Evolutionary conservation across 2,888 invertebrate genomes (phyloP), one percentile per base, ranked within the genome.

Genomic region (Xanthia icteritia): DNA sequence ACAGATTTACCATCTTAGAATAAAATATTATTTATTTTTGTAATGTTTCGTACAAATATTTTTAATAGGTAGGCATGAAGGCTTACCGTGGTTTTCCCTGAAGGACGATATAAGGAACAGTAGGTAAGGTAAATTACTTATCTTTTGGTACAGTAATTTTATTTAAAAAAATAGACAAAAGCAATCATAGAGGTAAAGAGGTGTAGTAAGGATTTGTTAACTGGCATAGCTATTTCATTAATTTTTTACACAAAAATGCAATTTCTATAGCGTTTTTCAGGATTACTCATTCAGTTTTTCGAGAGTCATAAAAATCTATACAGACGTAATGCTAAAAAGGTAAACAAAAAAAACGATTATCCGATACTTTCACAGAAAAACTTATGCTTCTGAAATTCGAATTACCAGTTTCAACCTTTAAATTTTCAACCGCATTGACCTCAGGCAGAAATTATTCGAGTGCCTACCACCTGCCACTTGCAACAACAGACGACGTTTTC

Each of bases 401-500:
- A 36, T 73, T 48, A 11, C 23, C 17, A 27, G 48, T 69, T 13
- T n/a, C 6, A 9, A 27, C 23, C 23, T 31, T 73, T 23, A 54
- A 89, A 81, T 83, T 84, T 86, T 84, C 15, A 83, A 89, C 86
- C 85, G 73, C 87, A 83, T 67, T 79, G 81, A 88, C 17, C 91
- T 88, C 84, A 86, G 87, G 87, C 88, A 87, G 88, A 68, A 78
- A 60, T 60, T 91, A 92, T 89, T 88, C 79, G 6, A 17, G 6
- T 72, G 79, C 84, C 86, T 91, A 89, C 89, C 92, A 92, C 89
- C 92, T 93, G 93, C 92, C 92, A 92, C 89, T 90, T 81, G 88
- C 91, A 93, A 87, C 23, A 48, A 60, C 84, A 88, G 88, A 86
- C 85, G 85, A 79, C 88, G 81, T 85, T 23, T 48, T 13, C 13